Base-by-base conservation (phyloP, 2,888 invertebrate species). In the Aleiodes alternator region DNA sequence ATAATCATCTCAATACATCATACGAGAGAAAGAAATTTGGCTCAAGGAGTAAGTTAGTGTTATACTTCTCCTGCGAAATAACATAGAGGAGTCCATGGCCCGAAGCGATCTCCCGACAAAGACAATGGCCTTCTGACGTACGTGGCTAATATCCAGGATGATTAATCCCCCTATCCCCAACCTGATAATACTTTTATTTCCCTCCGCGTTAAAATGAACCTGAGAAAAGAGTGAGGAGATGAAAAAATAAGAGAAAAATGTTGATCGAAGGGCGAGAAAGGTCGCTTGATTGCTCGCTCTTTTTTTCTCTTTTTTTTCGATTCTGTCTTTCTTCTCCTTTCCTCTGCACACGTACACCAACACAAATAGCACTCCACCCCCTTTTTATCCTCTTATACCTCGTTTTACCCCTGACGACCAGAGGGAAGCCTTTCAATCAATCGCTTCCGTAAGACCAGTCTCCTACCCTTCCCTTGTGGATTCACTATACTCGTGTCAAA, bases 141-240 rank as follows among this genome's bases (percentile, higher is more conserved):
- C 68, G 43, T 73, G 74, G 57, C 50, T 69, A 69, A 74, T 74
- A 68, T 74, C 38, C n/a, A 59, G 23, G 50, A 56, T 53, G 38
- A 59, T 66, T 73, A 73, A 73, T 73, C 56, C 59, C 48, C 43
- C 8, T 12, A 48, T 16, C 38, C 38, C 16, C 9, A 6, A 7
- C 55, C 14, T 16, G 55, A 14, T 16, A 51, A 51, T 5, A 51
- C 23, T 68, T 51, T 31, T 29, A 9, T 11, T 38, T 69, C 55
- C 31, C 50, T 50, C 51, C 14, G n/a, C 9, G 5, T 51, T n/a
- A 5, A 51, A 14, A 4, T 14, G 14, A 14, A 14, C 6, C 14
- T n/a, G 14, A 14, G 51, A 14, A 51, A 59, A n/a, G 23, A 66
- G 34, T 1, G 34, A 66, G 11, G 12, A 38, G 66, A 66, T 31